phyloP scores from a whole-genome alignment of 2,797 vertebrate species.

The Smutsia temminckii region DNA sequence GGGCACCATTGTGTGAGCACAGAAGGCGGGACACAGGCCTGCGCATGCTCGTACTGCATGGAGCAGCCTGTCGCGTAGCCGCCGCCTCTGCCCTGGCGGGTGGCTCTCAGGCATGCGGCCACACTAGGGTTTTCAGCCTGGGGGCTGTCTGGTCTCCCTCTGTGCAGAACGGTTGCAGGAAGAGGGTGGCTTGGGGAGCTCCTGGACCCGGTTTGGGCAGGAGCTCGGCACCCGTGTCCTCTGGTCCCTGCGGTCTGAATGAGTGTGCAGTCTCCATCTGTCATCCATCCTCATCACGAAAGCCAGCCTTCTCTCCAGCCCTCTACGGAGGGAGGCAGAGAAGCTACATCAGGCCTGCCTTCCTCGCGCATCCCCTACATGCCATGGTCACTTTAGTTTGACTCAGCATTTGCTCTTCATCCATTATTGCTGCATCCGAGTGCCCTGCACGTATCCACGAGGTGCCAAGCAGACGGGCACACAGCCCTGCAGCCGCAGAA shows the following conservation, averaged over 20 bases:
- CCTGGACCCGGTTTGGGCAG: background rate
- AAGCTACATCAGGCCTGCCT: constrained; percentile 42
- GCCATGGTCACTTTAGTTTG: constrained; percentile 61
- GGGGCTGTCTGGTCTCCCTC: background rate
- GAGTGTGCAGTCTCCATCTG: constrained; percentile 68
- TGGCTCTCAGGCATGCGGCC: background rate
- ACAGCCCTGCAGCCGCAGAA: background rate
- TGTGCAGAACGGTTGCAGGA: background rate
- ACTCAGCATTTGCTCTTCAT: constrained; percentile 65
- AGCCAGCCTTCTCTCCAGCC: constrained; percentile 63
- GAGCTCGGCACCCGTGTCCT: constrained; percentile 13
- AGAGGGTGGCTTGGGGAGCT: background rate
- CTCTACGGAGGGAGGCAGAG: constrained; percentile 49
- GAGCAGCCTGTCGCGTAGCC: constrained; percentile 48
- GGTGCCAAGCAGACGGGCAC: constrained; percentile 45
- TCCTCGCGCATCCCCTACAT: constrained; percentile 18
- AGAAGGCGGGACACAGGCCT: background rate
- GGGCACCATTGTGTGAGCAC: background rate
- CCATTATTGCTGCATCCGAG: constrained; percentile 66
- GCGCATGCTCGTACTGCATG: constrained; percentile 42
- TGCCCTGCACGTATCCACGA: constrained; percentile 20
- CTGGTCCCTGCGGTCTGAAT: constrained; percentile 73
- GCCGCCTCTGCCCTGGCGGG: background rate
- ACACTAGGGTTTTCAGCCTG: background rate
- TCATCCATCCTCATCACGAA: constrained; percentile 43